These are phyloP conservation scores for Atta cephalotes DNA, from an alignment of 1,140 invertebrate species.

Conservation along the genomic window DNA sequence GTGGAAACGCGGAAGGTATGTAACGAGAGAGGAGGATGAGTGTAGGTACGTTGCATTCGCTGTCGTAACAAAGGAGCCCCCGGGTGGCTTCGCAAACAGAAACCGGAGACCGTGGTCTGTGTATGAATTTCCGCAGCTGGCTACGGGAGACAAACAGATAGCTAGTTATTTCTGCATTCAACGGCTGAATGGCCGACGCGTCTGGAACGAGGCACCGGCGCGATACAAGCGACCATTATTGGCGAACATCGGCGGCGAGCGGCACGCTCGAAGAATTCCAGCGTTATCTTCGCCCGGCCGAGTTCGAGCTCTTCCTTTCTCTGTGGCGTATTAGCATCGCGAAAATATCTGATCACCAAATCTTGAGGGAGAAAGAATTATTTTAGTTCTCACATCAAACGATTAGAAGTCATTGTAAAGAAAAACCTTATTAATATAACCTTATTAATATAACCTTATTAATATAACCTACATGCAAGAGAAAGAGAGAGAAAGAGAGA, in stretches of 20 bases:
- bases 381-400: neutral
- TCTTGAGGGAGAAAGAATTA: neutral
- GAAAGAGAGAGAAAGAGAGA: too few species aligned
- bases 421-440: neutral
- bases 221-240: slow-evolving; percentile 75
- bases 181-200: slow-evolving; percentile 76
- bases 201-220: slow-evolving; percentile 75
- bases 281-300: slow-evolving; percentile 60
- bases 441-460: neutral
- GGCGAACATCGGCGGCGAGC: slow-evolving; percentile 61
- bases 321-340: neutral
- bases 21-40: slow-evolving; percentile 64
- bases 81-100: slow-evolving; percentile 77
- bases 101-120: slow-evolving; percentile 77
- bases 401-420: neutral
- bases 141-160: slow-evolving; percentile 77
- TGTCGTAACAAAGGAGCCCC: slow-evolving; percentile 76
- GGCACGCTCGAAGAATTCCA: slow-evolving; percentile 73
- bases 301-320: slow-evolving; percentile 50
- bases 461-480: neutral
- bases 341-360: neutral
- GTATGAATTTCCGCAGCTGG: slow-evolving; percentile 78
- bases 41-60: slow-evolving; percentile 75
- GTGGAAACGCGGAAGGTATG: slow-evolving; percentile 29
- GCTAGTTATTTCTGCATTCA: slow-evolving; percentile 78